Base-by-base conservation (phyloP, 2,888 invertebrate species). In the Neuroscelio doddi region DNA sequence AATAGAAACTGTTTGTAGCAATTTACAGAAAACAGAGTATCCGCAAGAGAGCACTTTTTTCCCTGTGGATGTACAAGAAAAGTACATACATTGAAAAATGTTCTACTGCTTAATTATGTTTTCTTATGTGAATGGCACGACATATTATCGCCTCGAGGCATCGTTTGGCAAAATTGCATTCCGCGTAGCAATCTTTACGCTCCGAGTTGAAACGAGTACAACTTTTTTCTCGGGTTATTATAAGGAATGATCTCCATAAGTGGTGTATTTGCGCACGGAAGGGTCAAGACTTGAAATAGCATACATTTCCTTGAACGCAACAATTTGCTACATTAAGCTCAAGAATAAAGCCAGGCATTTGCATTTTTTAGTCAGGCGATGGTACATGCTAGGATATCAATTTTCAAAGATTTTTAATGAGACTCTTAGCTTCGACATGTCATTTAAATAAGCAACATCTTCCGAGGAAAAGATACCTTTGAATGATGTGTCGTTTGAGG, bases 91-190 rank as follows among this genome's bases (percentile, higher is more conserved):
- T 5, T 21, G 36, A 36, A 49, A 51, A 56, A 62, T 44, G 24
- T 17, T 41, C 26, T 12, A 44, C 39, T 42, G 53, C 39, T 62
- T 62, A 39, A 62, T 62, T 62, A 63, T 63, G 45, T 52, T 63
- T 51, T 51, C 63, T 57, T 63, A 42, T 47, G 46, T 41, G 34
- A 47, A 64, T 38, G 49, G 49, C 47, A 42, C 52, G 51, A 57
- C 52, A 56, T 49, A 64, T 44, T 49, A 64, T 44, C 53, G 64
- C 57, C 36, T 38, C 30, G 27, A 36, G 57, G 64, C 57, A 53
- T 64, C 57, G 64, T 64, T 64, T 58, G 49, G 57, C 12, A 51
- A 63, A 63, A 63, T 63, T 63, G 51, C 57, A 52, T 57, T 56
- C 63, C 42, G 10, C 36, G 51, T 46, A 55, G 56, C 45, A 63